Evolutionary conservation across 2,797 vertebrate genomes (phyloP), one percentile per base, ranked within the genome.

Genomic region (Sphenodon punctatus): DNA sequence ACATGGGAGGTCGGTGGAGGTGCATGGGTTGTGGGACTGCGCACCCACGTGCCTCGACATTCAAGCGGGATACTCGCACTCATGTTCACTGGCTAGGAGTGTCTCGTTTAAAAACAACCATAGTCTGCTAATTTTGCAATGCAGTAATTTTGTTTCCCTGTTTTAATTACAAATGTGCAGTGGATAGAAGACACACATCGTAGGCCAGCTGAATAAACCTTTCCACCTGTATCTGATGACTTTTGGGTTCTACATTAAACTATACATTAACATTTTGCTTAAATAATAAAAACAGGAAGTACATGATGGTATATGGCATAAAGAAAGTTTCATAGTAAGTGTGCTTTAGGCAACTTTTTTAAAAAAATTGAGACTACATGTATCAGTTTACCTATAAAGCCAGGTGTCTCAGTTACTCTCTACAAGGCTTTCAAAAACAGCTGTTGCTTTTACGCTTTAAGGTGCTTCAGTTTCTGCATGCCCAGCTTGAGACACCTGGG

Each of bases 111-210:
- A n/a, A n/a, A n/a, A n/a, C n/a, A n/a, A n/a, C n/a, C n/a, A n/a
- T 86, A 67, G 49, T 5, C 34, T 38, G 58, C 17, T 43, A 49
- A 34, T 70, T 53, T 23, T 46, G 12, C 39, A 77, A 49, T 67
- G 51, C 6, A 58, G 22, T 75, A 46, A 75, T 80, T 87, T 79
- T 46, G n/a, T 71, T 27, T 76, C n/a, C n/a, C 1, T 70, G 82
- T 14, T 56, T 87, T 66, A 36, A 23, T 51, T 56, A 30, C 10
- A 56, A 11, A 53, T 55, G 6, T 34, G 12, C 56, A 34, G 13
- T 51, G 14, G 48, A n/a, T 51, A 51, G 48, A 51, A 27, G 6
- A n/a, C n/a, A 51, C 48, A 49, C 25, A 51, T 51, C 42, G 34
- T 49, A 15, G n/a, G 80, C 64, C 51, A 46, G 43, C 32, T 76